Base-by-base conservation (phyloP, 2,888 invertebrate species). In the Palloptera scutellata region DNA sequence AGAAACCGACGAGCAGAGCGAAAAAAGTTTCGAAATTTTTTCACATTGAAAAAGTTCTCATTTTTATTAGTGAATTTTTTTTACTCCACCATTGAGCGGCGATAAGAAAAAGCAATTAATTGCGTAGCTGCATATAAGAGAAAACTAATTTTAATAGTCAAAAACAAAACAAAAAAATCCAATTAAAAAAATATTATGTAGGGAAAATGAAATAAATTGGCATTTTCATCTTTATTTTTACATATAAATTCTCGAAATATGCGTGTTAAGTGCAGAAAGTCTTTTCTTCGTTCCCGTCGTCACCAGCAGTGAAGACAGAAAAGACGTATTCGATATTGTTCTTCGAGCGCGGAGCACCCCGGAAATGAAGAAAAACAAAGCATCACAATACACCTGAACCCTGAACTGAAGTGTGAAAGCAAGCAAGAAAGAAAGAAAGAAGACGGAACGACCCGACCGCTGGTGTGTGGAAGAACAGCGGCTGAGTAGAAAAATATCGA, bases 341-440 rank as follows among this genome's bases (percentile, higher is more conserved):
- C n/a, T 48, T n/a, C n/a, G 5, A 48, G 11, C 40, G 65, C 43
- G 43, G 67, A 72, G 73, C 77, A 78, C 80, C 79, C 79, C 81
- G 79, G 79, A 79, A 79, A 80, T 79, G 81, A 80, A 77, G n/a
- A n/a, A 74, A 71, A 68, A 64, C 43, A 43, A 58, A 54, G n/a
- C 40, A 52, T 58, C n/a, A 40, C 30, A 41, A 59, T 63, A 52
- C 65, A 68, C 70, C 67, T 66, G 66, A 61, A 60, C 65, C 13
- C 48, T 15, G 15, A 13, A 15, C 48, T 13, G n/a, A 48, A 15
- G n/a, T 45, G 45, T 30, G 51, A 12, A 13, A 42, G 9, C 9
- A 42, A 61, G 43, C 40, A 55, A 19, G 43, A 41, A 61, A 40
- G 20, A 41, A 51, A 43, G 13, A 13, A 48, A 15, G 1, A 48